These are phyloP conservation scores for Salvelinus fontinalis DNA, from an alignment of 2,113 vertebrate species.

Conservation along the genomic window DNA sequence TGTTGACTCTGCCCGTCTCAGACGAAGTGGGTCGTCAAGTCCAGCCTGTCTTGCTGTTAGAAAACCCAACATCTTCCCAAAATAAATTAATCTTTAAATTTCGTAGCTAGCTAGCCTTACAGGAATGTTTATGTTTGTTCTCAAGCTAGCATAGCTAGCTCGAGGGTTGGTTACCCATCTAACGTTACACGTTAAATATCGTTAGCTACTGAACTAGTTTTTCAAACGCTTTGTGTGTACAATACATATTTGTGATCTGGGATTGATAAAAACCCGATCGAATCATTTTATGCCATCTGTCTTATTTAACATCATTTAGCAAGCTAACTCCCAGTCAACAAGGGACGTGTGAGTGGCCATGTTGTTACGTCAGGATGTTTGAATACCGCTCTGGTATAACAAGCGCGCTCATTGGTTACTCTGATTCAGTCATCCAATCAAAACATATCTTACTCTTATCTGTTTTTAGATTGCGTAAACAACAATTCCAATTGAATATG, in stretches of 20 bases:
- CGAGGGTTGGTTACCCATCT: neutral
- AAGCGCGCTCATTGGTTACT: constrained; percentile 18
- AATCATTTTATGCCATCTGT: neutral
- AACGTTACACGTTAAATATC: neutral
- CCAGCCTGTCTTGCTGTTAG: constrained; percentile 80
- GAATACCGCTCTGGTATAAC: neutral
- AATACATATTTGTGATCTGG: neutral
- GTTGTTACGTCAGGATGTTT: neutral
- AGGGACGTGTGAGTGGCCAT: neutral
- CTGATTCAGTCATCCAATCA: constrained; percentile 20
- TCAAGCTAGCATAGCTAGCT: neutral
- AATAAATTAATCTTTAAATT: neutral
- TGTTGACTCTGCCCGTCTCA: constrained; percentile 84
- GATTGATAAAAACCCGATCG: neutral
- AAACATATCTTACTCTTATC: neutral
- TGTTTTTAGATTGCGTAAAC: constrained; percentile 36
- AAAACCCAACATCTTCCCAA: constrained; percentile 72
- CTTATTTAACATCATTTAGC: neutral
- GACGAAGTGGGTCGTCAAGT: constrained; percentile 82
- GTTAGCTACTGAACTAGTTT: neutral
- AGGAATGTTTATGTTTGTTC: neutral
- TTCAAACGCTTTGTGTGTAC: neutral
- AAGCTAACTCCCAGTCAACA: neutral
- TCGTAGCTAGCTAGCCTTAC: neutral
- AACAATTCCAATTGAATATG: neutral